Evolutionary conservation across 2,113 vertebrate genomes (phyloP), one percentile per base, ranked within the genome.

Genomic region (Triplophysa tibetana): DNA sequence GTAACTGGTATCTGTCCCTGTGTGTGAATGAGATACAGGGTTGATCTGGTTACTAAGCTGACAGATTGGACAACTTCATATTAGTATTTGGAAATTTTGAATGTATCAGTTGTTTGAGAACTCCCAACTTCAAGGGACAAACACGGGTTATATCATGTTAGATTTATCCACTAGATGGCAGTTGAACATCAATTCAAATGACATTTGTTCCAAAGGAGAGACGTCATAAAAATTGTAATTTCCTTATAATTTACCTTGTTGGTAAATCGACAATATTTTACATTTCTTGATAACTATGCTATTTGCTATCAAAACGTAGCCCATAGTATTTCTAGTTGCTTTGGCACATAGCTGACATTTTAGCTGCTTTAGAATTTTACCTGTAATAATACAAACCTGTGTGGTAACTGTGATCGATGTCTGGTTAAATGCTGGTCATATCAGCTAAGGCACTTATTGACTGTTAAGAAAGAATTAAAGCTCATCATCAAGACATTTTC

Each of bases 1-100:
- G 75, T 77, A 77, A 77, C 75, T 77, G 75, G 43, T 68, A 77
- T 77, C 33, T 67, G 65, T 67, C 75, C 56, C 75, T 77, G 64
- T 68, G 43, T 38, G 63, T 56, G 9, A 29, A 41, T 24, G 48
- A 52, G 24, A 12, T 1, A 68, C 75, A 77, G 75, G 26, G 63
- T 41, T 43, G 75, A 77, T 77, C n/a, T 67, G 29, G 41, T 77
- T 77, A 45, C 75, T 77, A 60, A 13, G 54, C 2, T 67, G 21
- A 77, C 75, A 5, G 26, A 9, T 58, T 54, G 43, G 48, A 41
- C 4, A 12, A 50, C 24, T 21, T 13, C 24, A 45, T n/a, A 6
- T 1, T 7, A 66, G 6, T 38, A 7, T 38, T 38, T 6, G 33
- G 7, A 38, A 38, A 38, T 38, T 24, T 24, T 38, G 33, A 38